Base-by-base conservation (phyloP, 23 tunicate species). In the Aplidium turbinatum region DNA sequence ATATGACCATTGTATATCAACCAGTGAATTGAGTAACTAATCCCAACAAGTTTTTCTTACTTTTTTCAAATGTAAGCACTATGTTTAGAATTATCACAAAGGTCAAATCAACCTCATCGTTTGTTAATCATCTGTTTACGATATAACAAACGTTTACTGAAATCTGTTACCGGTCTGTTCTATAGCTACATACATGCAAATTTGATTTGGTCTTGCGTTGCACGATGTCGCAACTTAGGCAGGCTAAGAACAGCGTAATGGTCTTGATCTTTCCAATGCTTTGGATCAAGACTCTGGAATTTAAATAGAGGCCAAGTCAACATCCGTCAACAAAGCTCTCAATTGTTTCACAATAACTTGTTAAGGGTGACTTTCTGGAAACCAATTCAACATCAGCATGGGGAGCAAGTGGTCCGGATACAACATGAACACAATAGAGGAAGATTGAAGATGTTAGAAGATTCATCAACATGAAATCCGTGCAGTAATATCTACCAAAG, bases 231-330 rank as follows among this genome's bases (percentile, higher is more conserved):
- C 22, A 93, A 45, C 26, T 85, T 77, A 7, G 73, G 78, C 11
- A 93, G 35, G 2, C 93, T 93, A 31, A 93, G 82, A 6, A 93
- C 88, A 1, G 86, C 87, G 70, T 93, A 93, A 57, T 93, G 98
- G 36, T 93, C 98, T 42, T 93, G 93, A 27, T 93, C 95, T 58
- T 94, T 94, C 99, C 99, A 94, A 18, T 75, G 68, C 21, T 79
- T 74, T 47, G 97, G 97, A 76, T 91, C 92, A 58, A 91, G 56
- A 50, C 40, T 42, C 79, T n/a, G n/a, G n/a, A n/a, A n/a, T n/a
- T n/a, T n/a, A n/a, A n/a, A n/a, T 28, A 52, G 28, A 45, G 22
- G 32, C 1, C 2, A 1, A 42, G 16, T 7, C 6, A 9, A 7
- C 16, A 20, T 7, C 7, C 25, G 21, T 56, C 9, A 21, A 56